Evolutionary conservation across 2,888 invertebrate species (phyloP).

Genomic region (Morinoia aosen): DNA sequence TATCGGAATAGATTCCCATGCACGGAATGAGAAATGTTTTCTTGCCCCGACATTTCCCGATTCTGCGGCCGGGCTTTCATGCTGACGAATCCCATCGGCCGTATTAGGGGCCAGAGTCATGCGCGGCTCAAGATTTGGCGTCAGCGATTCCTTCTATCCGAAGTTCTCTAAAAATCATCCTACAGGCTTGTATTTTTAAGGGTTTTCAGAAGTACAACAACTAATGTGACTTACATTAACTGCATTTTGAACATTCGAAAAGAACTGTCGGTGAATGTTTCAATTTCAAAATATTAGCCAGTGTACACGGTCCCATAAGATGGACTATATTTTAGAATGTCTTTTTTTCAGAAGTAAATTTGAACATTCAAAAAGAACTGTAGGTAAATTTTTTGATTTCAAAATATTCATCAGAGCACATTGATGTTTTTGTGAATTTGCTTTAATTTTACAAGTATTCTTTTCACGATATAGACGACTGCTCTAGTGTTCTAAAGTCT

Average conservation of each 20-base stretch:
- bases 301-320: no score
- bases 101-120: not conserved
- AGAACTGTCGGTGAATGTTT: no score
- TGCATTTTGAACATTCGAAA: no score
- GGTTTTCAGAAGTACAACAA: no score
- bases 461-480: no score
- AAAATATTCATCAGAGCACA: no score
- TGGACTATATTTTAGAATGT: no score
- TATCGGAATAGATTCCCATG: conserved; percentile 43
- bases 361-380: not conserved
- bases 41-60: conserved; percentile 6
- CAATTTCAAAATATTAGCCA: no score
- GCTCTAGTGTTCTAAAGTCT: not conserved
- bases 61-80: not conserved
- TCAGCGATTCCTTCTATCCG: not conserved
- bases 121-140: not conserved
- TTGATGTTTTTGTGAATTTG: no score
- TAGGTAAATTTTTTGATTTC: not conserved
- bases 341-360: not conserved
- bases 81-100: not conserved
- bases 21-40: conserved; percentile 15
- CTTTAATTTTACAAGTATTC: no score
- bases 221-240: no score
- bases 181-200: no score
- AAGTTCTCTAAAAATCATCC: not conserved